phyloP scores from a whole-genome alignment of 2,797 vertebrate genomes.

The Chelon auratus region DNA sequence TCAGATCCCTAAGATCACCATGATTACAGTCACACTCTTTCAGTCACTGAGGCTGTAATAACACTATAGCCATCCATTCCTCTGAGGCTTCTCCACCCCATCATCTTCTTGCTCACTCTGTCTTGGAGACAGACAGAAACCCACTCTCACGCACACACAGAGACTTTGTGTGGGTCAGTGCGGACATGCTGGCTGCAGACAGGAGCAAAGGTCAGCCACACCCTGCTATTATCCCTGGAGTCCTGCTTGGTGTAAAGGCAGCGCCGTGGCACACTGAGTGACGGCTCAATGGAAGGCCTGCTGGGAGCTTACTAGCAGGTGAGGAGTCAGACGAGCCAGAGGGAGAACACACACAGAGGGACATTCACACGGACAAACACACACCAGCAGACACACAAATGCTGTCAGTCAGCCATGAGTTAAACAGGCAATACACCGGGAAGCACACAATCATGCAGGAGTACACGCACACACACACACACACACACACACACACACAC shows the following conservation, averaged over 20 bases:
- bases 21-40: conserved; percentile 61
- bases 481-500: conserved; percentile 32
- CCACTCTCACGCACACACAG: conserved; percentile 8
- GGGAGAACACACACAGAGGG: conserved; percentile 55
- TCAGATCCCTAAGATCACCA: conserved; percentile 66
- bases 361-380: conserved; percentile 28
- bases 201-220: conserved; percentile 68
- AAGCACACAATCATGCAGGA: conserved; percentile 27
- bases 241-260: conserved; percentile 72
- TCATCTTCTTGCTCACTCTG: conserved; percentile 36
- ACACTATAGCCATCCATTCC: conserved; percentile 43
- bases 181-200: conserved; percentile 52
- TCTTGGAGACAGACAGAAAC: conserved; percentile 39
- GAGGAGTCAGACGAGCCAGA: conserved; percentile 59
- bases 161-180: conserved; percentile 56
- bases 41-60: conserved; percentile 60
- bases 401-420: conserved; percentile 56
- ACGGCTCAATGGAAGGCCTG: conserved; percentile 76
- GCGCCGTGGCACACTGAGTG: conserved; percentile 71
- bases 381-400: conserved; percentile 32
- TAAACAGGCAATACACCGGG: conserved; percentile 47
- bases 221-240: conserved; percentile 80
- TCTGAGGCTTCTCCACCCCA: conserved; percentile 41
- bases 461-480: conserved; percentile 25
- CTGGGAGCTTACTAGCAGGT: conserved; percentile 73